phyloP scores from a whole-genome alignment of 2,888 invertebrate species.

The Drosophila borborema region DNA sequence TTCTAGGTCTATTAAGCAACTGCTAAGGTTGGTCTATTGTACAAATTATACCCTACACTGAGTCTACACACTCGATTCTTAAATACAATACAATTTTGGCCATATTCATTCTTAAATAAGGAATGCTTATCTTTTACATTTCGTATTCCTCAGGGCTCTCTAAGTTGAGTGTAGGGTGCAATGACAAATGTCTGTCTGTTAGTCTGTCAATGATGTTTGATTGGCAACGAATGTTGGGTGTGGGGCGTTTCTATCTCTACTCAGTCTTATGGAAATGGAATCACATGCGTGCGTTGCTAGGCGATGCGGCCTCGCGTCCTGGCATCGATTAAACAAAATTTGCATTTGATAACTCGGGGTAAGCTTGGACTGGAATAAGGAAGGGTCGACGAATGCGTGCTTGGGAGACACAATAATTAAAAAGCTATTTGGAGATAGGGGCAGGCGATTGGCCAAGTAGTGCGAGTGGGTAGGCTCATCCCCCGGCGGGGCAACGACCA shows the following conservation, averaged over 20 bases:
- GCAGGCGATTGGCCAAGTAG: conserved; percentile 54
- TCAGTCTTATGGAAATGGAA: not conserved
- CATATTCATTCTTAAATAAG: not conserved
- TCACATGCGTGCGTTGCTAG: conserved; percentile 70
- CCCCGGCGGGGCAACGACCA: conserved; percentile 43
- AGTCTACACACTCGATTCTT: conserved; percentile 4
- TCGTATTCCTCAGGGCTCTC: not conserved
- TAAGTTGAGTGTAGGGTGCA: conserved; percentile 1
- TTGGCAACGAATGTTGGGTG: conserved; percentile 7
- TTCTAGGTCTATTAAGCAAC: conserved; percentile 25
- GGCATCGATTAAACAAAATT: conserved; percentile 75
- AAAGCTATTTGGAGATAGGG: conserved; percentile 67
- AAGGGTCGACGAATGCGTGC: conserved; percentile 67
- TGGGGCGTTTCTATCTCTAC: not conserved
- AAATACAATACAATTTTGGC: conserved; percentile 3
- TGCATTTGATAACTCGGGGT: conserved; percentile 57
- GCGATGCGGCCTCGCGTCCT: conserved; percentile 49
- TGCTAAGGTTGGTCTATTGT: conserved; percentile 3
- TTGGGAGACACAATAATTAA: conserved; percentile 79
- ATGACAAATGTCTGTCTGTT: conserved; percentile 25
- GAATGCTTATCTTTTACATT: not conserved
- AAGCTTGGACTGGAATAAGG: conserved; percentile 44
- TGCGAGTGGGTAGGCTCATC: conserved; percentile 34
- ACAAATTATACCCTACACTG: conserved; percentile 1
- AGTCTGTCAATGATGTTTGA: conserved; percentile 27